Conservation (phyloP, 2,888 invertebrate genomes). For the Galeruca laticollis region DNA sequence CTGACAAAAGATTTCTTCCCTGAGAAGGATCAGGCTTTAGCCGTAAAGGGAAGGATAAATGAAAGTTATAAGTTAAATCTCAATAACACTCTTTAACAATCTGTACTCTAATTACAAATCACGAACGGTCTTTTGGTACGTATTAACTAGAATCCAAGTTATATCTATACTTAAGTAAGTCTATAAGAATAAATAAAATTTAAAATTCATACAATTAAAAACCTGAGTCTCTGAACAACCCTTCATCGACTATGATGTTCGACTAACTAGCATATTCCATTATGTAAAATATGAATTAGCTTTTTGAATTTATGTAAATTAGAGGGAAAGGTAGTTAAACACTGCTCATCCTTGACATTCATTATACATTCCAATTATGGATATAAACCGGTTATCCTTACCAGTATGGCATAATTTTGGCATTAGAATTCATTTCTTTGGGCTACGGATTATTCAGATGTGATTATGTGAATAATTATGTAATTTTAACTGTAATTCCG, state of each 20-base stretch:
- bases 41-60: too few species aligned
- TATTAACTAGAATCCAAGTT: too few species aligned
- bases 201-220: neutral
- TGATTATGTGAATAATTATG: slow-evolving; percentile 14
- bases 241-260: neutral
- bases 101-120: too few species aligned
- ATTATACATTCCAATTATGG: slow-evolving; percentile 42
- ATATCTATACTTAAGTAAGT: too few species aligned
- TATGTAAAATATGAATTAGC: slow-evolving; percentile 27
- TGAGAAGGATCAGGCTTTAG: too few species aligned
- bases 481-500: neutral
- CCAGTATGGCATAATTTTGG: slow-evolving; percentile 41
- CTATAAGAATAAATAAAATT: too few species aligned
- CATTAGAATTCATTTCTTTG: slow-evolving; percentile 26
- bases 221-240: neutral
- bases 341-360: slow-evolving; percentile 26
- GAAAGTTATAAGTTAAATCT: too few species aligned
- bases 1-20: too few species aligned
- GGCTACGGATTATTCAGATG: slow-evolving; percentile 5
- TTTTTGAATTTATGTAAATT: slow-evolving; percentile 28
- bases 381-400: slow-evolving; percentile 40
- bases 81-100: too few species aligned
- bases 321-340: slow-evolving; percentile 25
- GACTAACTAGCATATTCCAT: slow-evolving; percentile 7
- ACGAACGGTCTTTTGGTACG: too few species aligned